A percentile compares a stretch with the other conserved stretches of the same genome.
Conservation (phyloP, 2,113 vertebrate genomes). For the Corydoras sp. region DNA sequence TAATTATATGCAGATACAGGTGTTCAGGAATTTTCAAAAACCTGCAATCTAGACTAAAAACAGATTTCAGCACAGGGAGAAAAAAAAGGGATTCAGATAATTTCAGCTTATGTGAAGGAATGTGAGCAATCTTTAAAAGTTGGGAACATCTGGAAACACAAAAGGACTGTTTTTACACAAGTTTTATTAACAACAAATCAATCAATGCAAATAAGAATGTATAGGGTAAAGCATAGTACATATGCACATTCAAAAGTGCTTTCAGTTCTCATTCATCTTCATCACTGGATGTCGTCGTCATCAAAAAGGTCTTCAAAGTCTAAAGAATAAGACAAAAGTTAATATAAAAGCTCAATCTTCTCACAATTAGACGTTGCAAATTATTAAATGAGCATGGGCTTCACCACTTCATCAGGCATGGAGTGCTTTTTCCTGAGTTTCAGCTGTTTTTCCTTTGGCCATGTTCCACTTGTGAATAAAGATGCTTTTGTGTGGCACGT, state of each 20-base stretch:
- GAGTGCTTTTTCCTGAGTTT: neutral
- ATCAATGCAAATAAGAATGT: neutral
- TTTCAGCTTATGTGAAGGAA: conserved; percentile 59
- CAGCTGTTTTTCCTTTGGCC: conserved; percentile 2
- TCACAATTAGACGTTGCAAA: neutral
- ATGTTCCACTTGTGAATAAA: conserved; percentile 14
- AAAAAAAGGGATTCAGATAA: conserved; percentile 58
- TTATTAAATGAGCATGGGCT: neutral
- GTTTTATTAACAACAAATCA: conserved; percentile 63
- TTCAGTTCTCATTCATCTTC: neutral
- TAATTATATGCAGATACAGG: conserved; percentile 68
- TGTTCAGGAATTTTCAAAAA: conserved; percentile 56
- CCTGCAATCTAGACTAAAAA: conserved; percentile 59
- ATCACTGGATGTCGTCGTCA: conserved; percentile 83
- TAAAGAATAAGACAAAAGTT: conserved; percentile 40
- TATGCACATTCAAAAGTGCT: neutral
- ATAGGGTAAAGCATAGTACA: conserved; percentile 2
- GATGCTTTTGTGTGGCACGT: conserved; percentile 29
- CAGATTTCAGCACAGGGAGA: conserved; percentile 59
- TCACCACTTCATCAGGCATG: neutral
- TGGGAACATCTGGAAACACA: conserved; percentile 53
- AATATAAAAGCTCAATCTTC: no score
- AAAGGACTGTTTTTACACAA: conserved; percentile 18
- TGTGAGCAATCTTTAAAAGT: conserved; percentile 51
- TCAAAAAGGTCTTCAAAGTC: conserved; percentile 88